These are phyloP conservation scores for Adelognathus sp. DNA, from an alignment of 2,888 invertebrate genomes.

Conservation along the genomic window DNA sequence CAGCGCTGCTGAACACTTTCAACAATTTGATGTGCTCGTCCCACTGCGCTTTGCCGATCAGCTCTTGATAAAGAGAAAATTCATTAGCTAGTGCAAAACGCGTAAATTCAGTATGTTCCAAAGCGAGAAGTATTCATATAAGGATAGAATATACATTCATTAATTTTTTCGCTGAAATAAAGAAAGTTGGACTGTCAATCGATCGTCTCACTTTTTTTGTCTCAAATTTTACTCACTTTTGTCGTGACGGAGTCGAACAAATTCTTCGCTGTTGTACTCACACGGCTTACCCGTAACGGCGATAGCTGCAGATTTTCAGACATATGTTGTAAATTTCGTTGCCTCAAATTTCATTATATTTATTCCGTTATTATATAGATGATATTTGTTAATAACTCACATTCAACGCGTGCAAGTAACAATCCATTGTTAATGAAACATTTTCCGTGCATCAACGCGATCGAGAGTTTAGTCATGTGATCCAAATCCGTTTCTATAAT, in stretches of 20 bases:
- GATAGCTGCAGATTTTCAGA: conserved; percentile 81
- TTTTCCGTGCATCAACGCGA: conserved; percentile 87
- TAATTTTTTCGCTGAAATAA: too few species aligned
- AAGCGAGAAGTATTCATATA: too few species aligned
- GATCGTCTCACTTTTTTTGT: too few species aligned
- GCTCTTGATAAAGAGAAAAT: conserved; percentile 63
- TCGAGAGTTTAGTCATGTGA: conserved; percentile 87
- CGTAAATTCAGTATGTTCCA: too few species aligned
- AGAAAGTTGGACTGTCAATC: too few species aligned
- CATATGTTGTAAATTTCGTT: neutral
- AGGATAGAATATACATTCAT: too few species aligned
- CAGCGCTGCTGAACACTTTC: conserved; percentile 70
- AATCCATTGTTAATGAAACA: conserved; percentile 90
- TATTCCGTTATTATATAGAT: neutral
- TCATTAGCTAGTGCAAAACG: neutral
- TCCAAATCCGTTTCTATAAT: conserved; percentile 90
- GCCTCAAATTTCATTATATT: neutral
- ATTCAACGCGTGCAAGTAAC: conserved; percentile 89
- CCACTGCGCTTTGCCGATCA: conserved; percentile 76
- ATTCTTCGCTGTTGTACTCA: conserved; percentile 81
- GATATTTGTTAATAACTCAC: conserved; percentile 82
- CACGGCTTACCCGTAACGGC: conserved; percentile 84
- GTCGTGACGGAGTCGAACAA: conserved; percentile 73
- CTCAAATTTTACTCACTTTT: conserved; percentile 64
- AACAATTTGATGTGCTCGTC: conserved; percentile 74